Base-by-base conservation (phyloP, 1,140 invertebrate genomes). In the Bombus sibiricus region DNA sequence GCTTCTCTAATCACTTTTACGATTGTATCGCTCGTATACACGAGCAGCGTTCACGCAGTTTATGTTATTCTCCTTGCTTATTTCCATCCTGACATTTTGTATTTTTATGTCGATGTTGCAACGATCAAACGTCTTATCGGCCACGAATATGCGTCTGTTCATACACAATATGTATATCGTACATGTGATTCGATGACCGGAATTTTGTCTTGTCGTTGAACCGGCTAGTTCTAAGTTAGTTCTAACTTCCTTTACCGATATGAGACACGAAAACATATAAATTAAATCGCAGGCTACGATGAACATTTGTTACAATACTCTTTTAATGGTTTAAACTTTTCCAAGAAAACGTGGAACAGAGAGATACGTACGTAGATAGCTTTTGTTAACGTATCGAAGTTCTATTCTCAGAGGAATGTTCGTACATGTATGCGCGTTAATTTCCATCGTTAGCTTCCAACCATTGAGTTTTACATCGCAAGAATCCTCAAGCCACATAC, bases 11-110 rank as follows among this genome's bases (percentile, higher is more conserved):
- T 89, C 78, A 68, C 57, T n/a, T 53, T 22, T 39, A 15, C 81
- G 88, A 88, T 88, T 57, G 18, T 80, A 89, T 89, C 83, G 69
- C 13, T 18, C 68, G 22, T 37, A 25, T 41, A 34, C 25, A 3
- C 32, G 15, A 22, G 13, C 34, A 15, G 15, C n/a, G n/a, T 79
- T 43, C 62, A 5, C 43, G 34, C 28, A 1, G 3, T 18, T 34
- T 47, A 13, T 9, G 10, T 69, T 43, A 81, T 25, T 34, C 39
- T 59, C 47, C 37, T 72, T 41, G 28, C 22, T 37, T 66, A 53
- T 41, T 76, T 76, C 59, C 72, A 76, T 66, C 43, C 37, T 66
- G 28, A n/a, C 47, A 9, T 47, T 74, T 43, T 25, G 28, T n/a
- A 74, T 74, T 74, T 74, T 25, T 32, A 32, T 2, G 39, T 22